These are phyloP conservation scores for Scolopax mira DNA, from an alignment of 2,113 vertebrate species.

Conservation along the genomic window DNA sequence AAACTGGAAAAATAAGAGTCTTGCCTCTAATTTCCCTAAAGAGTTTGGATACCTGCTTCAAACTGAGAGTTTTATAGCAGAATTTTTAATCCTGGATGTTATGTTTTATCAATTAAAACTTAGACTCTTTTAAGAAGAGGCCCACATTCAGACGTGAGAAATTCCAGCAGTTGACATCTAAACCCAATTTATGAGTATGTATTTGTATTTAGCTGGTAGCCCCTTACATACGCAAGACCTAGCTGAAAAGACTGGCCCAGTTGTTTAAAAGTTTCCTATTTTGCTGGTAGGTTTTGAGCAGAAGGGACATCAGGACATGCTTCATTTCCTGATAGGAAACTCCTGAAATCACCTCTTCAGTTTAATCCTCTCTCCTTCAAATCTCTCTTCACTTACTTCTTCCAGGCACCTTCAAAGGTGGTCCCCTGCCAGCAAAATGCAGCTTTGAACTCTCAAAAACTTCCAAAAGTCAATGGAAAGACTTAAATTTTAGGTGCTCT, in stretches of 20 bases:
- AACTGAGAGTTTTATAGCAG: not conserved
- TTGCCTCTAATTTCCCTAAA: not conserved
- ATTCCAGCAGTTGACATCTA: not conserved
- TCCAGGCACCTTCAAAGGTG: not conserved
- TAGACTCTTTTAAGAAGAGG: not conserved
- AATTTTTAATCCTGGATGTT: not conserved
- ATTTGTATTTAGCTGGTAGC: not conserved
- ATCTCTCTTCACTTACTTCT: not conserved
- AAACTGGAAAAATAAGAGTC: not conserved
- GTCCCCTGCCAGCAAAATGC: not conserved
- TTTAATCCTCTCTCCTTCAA: not conserved
- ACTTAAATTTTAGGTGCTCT: not conserved
- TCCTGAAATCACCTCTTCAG: not conserved
- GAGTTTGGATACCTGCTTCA: not conserved
- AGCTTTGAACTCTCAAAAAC: conserved; percentile 6
- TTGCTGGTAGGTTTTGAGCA: not conserved
- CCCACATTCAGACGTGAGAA: not conserved
- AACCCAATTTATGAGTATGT: not conserved
- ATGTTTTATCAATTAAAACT: not conserved
- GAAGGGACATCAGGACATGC: not conserved
- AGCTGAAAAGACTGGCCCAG: not conserved
- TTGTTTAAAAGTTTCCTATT: not conserved
- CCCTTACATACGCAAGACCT: not conserved
- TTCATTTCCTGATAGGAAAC: not conserved
- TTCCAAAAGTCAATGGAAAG: not conserved